These are phyloP conservation scores for Cydia fagiglandana DNA, from an alignment of 1,140 invertebrate species.

Conservation along the genomic window DNA sequence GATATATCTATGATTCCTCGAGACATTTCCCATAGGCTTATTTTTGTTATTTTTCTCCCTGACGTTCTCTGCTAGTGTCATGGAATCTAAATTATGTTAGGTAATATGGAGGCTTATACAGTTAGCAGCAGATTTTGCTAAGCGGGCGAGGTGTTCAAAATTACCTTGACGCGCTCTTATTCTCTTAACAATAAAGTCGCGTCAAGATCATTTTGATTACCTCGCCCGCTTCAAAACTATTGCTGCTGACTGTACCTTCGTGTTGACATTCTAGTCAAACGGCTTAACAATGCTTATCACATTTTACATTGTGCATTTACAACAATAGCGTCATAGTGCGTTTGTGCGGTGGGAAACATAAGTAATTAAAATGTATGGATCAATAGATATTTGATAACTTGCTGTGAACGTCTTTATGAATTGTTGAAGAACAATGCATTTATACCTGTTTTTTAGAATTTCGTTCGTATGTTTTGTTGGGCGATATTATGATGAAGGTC, in stretches of 20 bases:
- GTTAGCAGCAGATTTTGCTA: too few relatives aligned
- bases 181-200: too few relatives aligned
- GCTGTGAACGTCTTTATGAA: conserved; percentile 13
- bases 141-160: too few relatives aligned
- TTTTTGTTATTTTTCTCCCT: too few relatives aligned
- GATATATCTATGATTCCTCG: too few relatives aligned
- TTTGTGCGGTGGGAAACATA: not conserved
- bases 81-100: not conserved
- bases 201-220: too few relatives aligned
- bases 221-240: too few relatives aligned
- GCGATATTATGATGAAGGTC: not conserved
- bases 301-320: conserved; percentile 4
- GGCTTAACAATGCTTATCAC: not conserved
- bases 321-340: conserved; percentile 21
- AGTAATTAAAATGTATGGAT: not conserved
- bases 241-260: not conserved
- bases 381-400: conserved; percentile 24
- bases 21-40: too few relatives aligned
- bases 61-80: too few relatives aligned
- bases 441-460: not conserved
- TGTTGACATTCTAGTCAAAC: not conserved
- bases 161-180: too few relatives aligned
- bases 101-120: not conserved
- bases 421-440: not conserved
- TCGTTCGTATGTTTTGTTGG: not conserved